Percentiles rank a stretch among this genome's conserved stretches.
Conservation (phyloP, 1,140 invertebrate species). For the Trinorchestia longiramus region DNA sequence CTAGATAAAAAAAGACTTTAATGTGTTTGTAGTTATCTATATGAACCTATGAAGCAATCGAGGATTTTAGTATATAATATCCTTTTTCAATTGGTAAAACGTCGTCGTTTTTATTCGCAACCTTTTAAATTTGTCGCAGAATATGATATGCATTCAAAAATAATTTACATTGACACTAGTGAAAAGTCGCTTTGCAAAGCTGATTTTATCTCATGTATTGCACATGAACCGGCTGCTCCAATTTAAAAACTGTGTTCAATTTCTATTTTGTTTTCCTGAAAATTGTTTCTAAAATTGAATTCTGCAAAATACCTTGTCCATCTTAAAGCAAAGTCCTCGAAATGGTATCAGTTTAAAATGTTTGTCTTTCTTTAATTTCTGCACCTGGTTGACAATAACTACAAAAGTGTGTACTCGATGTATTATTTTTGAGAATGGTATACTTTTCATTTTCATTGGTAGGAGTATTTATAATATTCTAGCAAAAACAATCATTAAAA, state of each 20-base stretch:
- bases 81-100: no score
- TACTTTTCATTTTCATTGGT: neutral
- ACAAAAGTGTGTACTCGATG: neutral
- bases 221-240: neutral
- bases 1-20: no score
- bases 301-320: neutral
- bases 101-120: neutral
- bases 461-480: neutral
- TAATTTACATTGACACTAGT: neutral
- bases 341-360: neutral
- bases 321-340: neutral
- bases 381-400: neutral
- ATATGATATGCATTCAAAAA: neutral
- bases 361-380: neutral
- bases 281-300: neutral
- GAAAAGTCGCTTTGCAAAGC: neutral
- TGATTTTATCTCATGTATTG: neutral
- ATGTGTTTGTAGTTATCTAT: no score
- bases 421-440: neutral
- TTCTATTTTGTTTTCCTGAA: neutral
- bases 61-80: no score
- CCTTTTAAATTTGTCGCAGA: neutral
- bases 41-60: no score
- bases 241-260: no score
- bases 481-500: neutral